Conservation (phyloP, 30 jellyfish, hydroid and myxozoan species). For the Turritopsis dohrnii region DNA sequence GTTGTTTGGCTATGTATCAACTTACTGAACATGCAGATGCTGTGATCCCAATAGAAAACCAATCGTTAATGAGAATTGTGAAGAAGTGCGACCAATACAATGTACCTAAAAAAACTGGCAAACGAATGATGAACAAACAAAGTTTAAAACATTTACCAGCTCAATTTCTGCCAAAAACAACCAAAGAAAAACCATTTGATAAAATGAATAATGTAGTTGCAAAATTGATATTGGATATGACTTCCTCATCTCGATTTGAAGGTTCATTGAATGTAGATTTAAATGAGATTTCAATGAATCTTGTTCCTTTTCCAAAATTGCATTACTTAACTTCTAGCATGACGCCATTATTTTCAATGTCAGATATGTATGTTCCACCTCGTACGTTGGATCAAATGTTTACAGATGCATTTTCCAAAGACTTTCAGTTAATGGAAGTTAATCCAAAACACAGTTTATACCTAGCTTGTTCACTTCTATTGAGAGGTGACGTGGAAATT, state of each 20-base stretch:
- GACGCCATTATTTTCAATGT: slow-evolving; percentile 73
- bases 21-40: slow-evolving; percentile 80
- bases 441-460: slow-evolving; percentile 76
- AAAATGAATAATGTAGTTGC: slow-evolving; percentile 83
- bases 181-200: slow-evolving; percentile 65
- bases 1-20: slow-evolving; percentile 79
- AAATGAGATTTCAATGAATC: slow-evolving; percentile 79
- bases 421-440: slow-evolving; percentile 62
- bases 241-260: slow-evolving; percentile 89
- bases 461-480: slow-evolving; percentile 81
- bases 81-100: slow-evolving; percentile 19
- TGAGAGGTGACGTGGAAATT: slow-evolving; percentile 87
- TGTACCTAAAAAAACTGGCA: neutral
- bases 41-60: slow-evolving; percentile 84
- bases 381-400: slow-evolving; percentile 82
- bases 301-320: slow-evolving; percentile 90
- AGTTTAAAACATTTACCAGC: neutral
- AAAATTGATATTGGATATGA: slow-evolving; percentile 54
- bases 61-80: slow-evolving; percentile 75
- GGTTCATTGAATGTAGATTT: slow-evolving; percentile 86
- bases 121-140: neutral
- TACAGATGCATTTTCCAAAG: slow-evolving; percentile 87
- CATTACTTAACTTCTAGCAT: slow-evolving; percentile 85
- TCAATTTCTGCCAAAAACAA: neutral
- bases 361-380: slow-evolving; percentile 55